phyloP scores from a whole-genome alignment of 1,140 invertebrate species.

The Nasonia vitripennis region DNA sequence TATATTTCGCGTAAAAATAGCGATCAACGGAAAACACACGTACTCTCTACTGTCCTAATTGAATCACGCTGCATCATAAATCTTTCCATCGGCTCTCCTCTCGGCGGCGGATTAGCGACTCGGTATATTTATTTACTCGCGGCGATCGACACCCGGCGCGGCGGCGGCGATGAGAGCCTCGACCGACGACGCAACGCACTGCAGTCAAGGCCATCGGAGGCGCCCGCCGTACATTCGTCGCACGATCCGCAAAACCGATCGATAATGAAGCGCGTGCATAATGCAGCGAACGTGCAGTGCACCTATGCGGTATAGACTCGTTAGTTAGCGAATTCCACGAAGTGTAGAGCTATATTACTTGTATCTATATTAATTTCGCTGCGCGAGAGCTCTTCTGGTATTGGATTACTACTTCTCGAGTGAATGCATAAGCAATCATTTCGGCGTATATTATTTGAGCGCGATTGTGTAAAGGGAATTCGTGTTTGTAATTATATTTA shows the following conservation, averaged over 20 bases:
- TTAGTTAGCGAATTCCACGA: neutral
- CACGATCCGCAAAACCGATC: constrained; percentile 21
- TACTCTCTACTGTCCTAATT: no score
- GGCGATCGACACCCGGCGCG: no score
- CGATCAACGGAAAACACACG: no score
- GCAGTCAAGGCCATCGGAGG: constrained; percentile 12
- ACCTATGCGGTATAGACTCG: neutral
- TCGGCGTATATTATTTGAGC: no score
- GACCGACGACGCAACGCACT: neutral
- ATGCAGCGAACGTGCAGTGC: neutral
- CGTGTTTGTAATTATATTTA: no score
- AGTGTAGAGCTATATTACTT: neutral
- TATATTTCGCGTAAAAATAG: no score
- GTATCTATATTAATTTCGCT: neutral
- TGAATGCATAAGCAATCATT: no score
- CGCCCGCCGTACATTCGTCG: neutral
- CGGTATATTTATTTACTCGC: no score
- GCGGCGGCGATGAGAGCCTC: neutral
- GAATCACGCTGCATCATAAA: no score
- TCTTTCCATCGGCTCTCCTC: no score
- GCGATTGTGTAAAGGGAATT: no score
- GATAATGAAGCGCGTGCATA: constrained; percentile 14
- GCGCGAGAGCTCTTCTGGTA: neutral
- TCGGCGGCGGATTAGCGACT: no score
- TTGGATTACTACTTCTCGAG: neutral